A percentile compares a stretch with the other conserved stretches of the same genome.
Evolutionary conservation across 2,888 invertebrate species (phyloP).

Genomic region (Bhutanitis thaidina): DNA sequence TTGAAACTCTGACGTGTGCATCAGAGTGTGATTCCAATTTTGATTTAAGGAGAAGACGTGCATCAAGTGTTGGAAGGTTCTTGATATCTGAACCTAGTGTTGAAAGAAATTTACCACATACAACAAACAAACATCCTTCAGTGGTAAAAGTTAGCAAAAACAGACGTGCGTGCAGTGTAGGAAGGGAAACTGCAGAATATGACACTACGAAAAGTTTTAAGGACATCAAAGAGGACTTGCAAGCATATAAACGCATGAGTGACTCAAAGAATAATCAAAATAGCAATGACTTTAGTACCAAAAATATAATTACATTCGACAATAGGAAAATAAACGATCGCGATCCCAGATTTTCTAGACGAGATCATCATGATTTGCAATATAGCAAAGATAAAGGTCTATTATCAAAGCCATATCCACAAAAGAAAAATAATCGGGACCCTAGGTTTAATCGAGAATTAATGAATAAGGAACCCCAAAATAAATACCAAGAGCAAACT

Average conservation of each 20-base stretch:
- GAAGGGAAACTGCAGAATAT: slow-evolving; percentile 37
- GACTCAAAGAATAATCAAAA: slow-evolving; percentile 17
- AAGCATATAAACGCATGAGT: slow-evolving; percentile 38
- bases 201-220: slow-evolving; percentile 43
- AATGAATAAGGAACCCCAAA: slow-evolving; percentile 18
- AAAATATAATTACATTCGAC: slow-evolving; percentile 12
- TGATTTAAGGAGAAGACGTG: slow-evolving; percentile 52
- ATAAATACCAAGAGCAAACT: slow-evolving; percentile 29
- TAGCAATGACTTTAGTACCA: background rate
- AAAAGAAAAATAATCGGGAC: background rate
- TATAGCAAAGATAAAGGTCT: background rate
- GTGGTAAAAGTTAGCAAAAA: slow-evolving; percentile 26
- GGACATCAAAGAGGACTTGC: slow-evolving; percentile 62
- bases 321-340: slow-evolving; percentile 20
- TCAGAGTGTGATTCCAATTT: slow-evolving; percentile 28
- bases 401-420: slow-evolving; percentile 8
- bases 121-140: slow-evolving; percentile 13
- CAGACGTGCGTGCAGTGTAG: slow-evolving; percentile 58
- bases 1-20: slow-evolving; percentile 25
- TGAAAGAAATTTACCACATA: slow-evolving; percentile 8
- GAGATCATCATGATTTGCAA: slow-evolving; percentile 9
- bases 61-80: slow-evolving; percentile 60
- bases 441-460: slow-evolving; percentile 8
- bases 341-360: slow-evolving; percentile 15
- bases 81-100: slow-evolving; percentile 28